Conservation (phyloP, 2,888 invertebrate genomes). For the Spilosoma lubricipeda region DNA sequence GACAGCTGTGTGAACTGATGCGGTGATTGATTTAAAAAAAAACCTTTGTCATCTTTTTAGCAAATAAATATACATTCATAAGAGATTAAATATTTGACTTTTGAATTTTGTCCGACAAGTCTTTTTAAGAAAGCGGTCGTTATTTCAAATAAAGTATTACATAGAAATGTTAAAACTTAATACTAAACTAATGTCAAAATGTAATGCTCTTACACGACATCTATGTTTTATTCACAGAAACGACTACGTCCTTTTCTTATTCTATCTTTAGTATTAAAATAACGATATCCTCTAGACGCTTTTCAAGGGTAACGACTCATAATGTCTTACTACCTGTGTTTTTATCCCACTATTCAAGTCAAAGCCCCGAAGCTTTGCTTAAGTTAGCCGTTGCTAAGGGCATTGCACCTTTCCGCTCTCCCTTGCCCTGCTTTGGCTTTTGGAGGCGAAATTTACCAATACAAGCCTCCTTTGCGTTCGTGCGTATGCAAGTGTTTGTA, state of each 20-base stretch:
- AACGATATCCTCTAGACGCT: slow-evolving; percentile 76
- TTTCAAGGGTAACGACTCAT: slow-evolving; percentile 82
- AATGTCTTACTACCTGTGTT: slow-evolving; percentile 83
- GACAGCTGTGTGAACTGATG: neutral
- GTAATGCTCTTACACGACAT: neutral
- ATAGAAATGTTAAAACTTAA: neutral
- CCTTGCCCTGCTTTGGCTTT: slow-evolving; percentile 84
- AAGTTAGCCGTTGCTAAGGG: slow-evolving; percentile 79
- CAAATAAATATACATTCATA: neutral
- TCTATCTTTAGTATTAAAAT: slow-evolving; percentile 29
- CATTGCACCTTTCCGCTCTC: slow-evolving; percentile 84
- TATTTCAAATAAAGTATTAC: neutral
- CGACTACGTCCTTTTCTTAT: slow-evolving; percentile 22
- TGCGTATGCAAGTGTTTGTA: slow-evolving; percentile 63
- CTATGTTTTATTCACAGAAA: slow-evolving; percentile 18
- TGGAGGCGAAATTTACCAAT: slow-evolving; percentile 72
- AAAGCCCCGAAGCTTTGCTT: slow-evolving; percentile 79
- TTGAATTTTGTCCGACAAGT: neutral
- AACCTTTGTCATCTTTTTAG: neutral
- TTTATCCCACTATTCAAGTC: slow-evolving; percentile 79
- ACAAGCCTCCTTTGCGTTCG: slow-evolving; percentile 70
- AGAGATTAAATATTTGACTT: neutral
- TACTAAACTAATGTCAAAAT: neutral
- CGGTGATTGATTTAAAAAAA: neutral
- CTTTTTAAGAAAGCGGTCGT: neutral